These are phyloP conservation scores for Pemphredon lugubris DNA, from an alignment of 2,888 invertebrate species.

Conservation along the genomic window DNA sequence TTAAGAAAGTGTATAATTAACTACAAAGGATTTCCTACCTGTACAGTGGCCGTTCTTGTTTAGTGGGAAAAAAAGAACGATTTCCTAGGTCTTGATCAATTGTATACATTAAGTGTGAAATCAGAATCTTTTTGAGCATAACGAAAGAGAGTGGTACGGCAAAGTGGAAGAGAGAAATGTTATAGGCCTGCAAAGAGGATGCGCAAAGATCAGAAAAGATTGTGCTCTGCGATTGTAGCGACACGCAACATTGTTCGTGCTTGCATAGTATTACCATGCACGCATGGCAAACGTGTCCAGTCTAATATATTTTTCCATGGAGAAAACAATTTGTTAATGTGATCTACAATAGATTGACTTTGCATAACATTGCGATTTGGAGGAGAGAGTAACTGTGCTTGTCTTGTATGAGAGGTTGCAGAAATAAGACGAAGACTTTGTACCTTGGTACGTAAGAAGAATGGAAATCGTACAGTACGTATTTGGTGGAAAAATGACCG, in stretches of 20 bases:
- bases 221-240: conserved; percentile 58
- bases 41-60: conserved; percentile 22
- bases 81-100: conserved; percentile 57
- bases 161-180: conserved; percentile 25
- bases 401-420: conserved; percentile 13
- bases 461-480: background rate
- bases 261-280: conserved; percentile 55
- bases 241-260: conserved; percentile 36
- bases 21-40: background rate
- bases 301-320: conserved; percentile 55
- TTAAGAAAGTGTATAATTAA: conserved; percentile 24
- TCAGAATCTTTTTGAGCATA: conserved; percentile 29
- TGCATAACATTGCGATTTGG: conserved; percentile 29
- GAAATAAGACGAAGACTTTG: conserved; percentile 47
- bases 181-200: conserved; percentile 47
- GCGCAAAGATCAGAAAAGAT: conserved; percentile 45
- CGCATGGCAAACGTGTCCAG: conserved; percentile 50
- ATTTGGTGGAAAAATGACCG: no score
- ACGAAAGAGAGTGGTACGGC: background rate
- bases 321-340: conserved; percentile 49
- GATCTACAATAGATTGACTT: conserved; percentile 34
- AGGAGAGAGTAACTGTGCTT: conserved; percentile 24
- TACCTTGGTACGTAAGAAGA: conserved; percentile 51
- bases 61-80: conserved; percentile 7
- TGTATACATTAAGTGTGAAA: conserved; percentile 15